These are phyloP conservation scores for Cephalopterus ornatus DNA, from an alignment of 2,113 vertebrate genomes.

Conservation along the genomic window DNA sequence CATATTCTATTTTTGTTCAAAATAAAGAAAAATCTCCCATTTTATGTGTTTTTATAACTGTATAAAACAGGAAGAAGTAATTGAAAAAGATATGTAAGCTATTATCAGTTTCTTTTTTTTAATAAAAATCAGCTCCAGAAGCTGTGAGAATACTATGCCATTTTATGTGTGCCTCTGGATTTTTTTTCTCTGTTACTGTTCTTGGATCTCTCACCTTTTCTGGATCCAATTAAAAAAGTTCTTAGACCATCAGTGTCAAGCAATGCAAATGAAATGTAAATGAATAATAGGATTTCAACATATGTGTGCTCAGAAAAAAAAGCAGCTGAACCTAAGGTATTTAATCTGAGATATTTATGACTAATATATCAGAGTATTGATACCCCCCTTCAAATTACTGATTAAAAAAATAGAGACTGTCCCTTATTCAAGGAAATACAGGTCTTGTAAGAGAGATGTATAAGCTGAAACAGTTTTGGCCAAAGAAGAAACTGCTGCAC, in stretches of 20 bases:
- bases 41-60: background rate
- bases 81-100: background rate
- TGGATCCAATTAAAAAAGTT: background rate
- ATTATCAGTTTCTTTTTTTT: background rate
- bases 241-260: background rate
- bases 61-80: background rate
- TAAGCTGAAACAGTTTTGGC: background rate
- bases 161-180: background rate
- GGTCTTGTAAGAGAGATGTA: background rate
- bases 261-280: background rate
- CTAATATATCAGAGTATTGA: background rate
- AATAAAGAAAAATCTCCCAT: background rate
- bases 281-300: background rate
- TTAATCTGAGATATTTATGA: background rate
- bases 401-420: background rate
- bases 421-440: background rate
- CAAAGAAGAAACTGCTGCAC: background rate
- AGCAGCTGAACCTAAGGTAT: background rate
- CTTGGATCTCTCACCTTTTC: background rate
- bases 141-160: background rate
- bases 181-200: background rate
- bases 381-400: background rate
- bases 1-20: background rate
- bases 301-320: background rate
- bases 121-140: background rate